Base-by-base conservation (phyloP, 1,140 invertebrate genomes). In the Sycobia sp. region DNA sequence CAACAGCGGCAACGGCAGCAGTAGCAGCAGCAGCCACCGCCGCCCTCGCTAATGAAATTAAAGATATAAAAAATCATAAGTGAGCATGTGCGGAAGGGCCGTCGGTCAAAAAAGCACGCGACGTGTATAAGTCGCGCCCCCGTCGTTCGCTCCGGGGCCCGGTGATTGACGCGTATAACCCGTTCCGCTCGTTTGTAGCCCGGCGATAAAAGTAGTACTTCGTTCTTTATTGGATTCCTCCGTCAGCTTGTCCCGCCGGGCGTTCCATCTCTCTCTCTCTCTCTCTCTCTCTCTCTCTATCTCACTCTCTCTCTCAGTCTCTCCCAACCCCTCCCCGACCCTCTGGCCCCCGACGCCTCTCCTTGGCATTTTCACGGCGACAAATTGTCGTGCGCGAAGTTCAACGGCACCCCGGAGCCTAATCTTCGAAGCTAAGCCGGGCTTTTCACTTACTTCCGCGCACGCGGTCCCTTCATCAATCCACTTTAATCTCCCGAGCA, bases 141-240 rank as follows among this genome's bases (percentile, higher is more conserved):
- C 11, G 23, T 25, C 22, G 25, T 18, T 46, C 43, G 14, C 20
- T 54, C 32, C n/a, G n/a, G n/a, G 22, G 46, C 32, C 41, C 57
- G 57, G 36, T 61, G 58, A 61, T 61, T 53, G 59, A 46, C 59
- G 41, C 32, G 39, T 41, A 46, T 54, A 62, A 54, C 50, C 50
- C 59, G 59, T 54, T 53, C 22, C 58, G 58, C 47, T 60, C 58
- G 58, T 60, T 60, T 51, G 58, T 60, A 60, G 59, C 59, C 14
- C 11, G 49, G 59, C 39, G 49, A 54, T 54, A 62, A 62, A 46
- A 54, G 50, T 54, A 62, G 50, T 62, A 62, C 59, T 62, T 62
- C 54, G 59, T 62, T 54, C 49, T 62, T 62, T 62, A 62, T 62
- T 53, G 59, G 50, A 62, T 54, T 62, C 50, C 49, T 54, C 20